Evolutionary conservation across 2,113 vertebrate genomes (phyloP), one percentile per base, ranked within the genome.

Genomic region (Melozone crissalis): DNA sequence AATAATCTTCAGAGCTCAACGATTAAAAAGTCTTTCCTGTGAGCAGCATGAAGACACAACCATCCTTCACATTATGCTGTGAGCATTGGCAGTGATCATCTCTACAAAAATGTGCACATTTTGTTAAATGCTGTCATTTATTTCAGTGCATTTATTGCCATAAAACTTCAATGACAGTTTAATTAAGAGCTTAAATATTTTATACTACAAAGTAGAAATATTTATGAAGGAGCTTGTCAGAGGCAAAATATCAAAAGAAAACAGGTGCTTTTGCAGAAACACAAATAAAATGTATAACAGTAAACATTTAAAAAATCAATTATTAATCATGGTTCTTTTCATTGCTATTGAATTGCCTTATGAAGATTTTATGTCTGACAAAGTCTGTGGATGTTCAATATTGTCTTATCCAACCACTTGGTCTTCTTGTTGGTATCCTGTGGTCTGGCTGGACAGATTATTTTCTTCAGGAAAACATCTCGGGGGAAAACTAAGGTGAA

Each of bases 151-250:
- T 93, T 95, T 93, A 89, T 95, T 95, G 89, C 89, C 71, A 93
- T 92, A 81, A 94, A 96, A 81, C 84, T 92, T 63, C 87, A 86
- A 75, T 90, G 96, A 95, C 79, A 75, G 78, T 94, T 95, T 97
- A 97, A 97, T 96, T 97, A 95, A 94, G 83, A 93, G 67, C 89
- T 96, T 96, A 94, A 93, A 93, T 95, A 94, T 97, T 97, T 97
- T 87, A 96, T 94, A 82, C 12, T 22, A 39, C 33, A n/a, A 72
- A 82, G 63, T 41, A 87, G 96, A 95, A 96, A 96, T 97, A 97
- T 97, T 96, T 92, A 96, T 95, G 93, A 95, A 94, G 67, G 82
- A 87, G 35, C 63, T 82, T 7, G 4, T 94, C 41, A 73, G 69
- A 92, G 76, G 66, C 66, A 67, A 86, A 86, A 74, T 90, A 92